Evolutionary conservation across 2,888 invertebrate genomes (phyloP), one percentile per base, ranked within the genome.

Genomic region (Drosophila atroscutellata): DNA sequence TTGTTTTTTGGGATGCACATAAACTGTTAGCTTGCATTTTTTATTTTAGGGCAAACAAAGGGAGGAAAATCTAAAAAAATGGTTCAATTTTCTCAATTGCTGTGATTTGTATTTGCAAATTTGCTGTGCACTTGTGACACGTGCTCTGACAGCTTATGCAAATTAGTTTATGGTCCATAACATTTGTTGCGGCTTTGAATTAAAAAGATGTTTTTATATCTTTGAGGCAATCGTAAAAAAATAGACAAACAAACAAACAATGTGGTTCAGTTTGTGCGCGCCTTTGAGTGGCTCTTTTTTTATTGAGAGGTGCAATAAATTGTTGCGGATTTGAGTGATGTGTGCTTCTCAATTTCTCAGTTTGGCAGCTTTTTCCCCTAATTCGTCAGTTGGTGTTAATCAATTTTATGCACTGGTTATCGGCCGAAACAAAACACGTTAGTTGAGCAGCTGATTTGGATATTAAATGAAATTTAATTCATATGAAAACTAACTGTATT

Each of bases 131-230:
- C 39, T 57, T 32, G 36, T 39, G 72, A 63, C 77, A 78, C 75
- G 78, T 78, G 77, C 78, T 37, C 24, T 9, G 45, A 55, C 66
- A 64, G 69, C 70, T 80, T 80, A 77, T 77, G 80, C 80, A 77
- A 80, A 80, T 77, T 61, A 56, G 74, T 80, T 80, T 67, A 80
- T 75, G 68, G 69, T 57, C 67, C 28, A 77, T 77, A 62, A 77
- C 63, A 74, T 67, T 80, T 74, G 77, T 62, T 63, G 63, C 60
- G 70, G 51, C 55, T 77, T 79, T 61, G 60, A 79, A 77, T 79
- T 72, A 69, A 77, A 72, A 80, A 77, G 70, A 69, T 42, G 64
- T 60, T 76, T 76, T 79, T 73, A 70, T 69, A 52, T 56, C 51
- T 72, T 67, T 72, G 26, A 49, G 63, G 55, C 52, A 24, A 65